These are phyloP conservation scores for Xylota sylvarum DNA, from an alignment of 2,888 invertebrate genomes.

Conservation along the genomic window DNA sequence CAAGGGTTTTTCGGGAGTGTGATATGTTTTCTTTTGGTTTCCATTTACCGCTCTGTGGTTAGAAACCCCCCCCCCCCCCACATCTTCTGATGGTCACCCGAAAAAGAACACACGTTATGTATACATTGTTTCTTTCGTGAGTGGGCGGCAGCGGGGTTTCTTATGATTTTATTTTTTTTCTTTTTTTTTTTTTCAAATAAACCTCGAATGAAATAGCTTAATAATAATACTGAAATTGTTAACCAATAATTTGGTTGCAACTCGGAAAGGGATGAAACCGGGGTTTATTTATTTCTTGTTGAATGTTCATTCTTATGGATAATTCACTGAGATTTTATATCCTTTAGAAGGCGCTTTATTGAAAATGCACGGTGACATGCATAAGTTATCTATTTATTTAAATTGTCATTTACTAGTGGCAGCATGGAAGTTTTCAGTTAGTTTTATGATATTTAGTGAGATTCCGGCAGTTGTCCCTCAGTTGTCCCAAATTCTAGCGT, in stretches of 20 bases:
- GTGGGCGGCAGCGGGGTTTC: background rate
- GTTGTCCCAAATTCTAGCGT: too few relatives aligned
- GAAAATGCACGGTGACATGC: too few relatives aligned
- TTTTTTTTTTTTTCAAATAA: slow-evolving; percentile 40
- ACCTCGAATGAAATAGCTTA: slow-evolving; percentile 44
- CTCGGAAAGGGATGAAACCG: background rate
- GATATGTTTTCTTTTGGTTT: slow-evolving; percentile 32
- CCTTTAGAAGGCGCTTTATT: too few relatives aligned
- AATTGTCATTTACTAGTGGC: too few relatives aligned
- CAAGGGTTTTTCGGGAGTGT: slow-evolving; percentile 22
- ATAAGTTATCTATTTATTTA: too few relatives aligned
- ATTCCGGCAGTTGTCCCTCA: too few relatives aligned
- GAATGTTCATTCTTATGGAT: slow-evolving; percentile 16
- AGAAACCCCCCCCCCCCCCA: background rate
- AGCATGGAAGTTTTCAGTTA: too few relatives aligned
- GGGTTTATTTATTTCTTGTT: slow-evolving; percentile 34
- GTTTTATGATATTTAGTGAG: too few relatives aligned
- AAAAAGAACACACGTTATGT: background rate
- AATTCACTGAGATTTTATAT: slow-evolving; percentile 2
- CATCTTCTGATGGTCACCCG: background rate
- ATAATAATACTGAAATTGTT: slow-evolving; percentile 47
- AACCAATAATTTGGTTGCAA: slow-evolving; percentile 47
- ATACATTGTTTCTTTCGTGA: background rate
- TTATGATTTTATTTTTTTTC: slow-evolving; percentile 27
- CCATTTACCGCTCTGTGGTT: slow-evolving; percentile 37